A percentile compares a stretch with the other conserved stretches of the same genome.
These are phyloP conservation scores for Eurytoma californica DNA, from an alignment of 2,888 invertebrate species.

Conservation along the genomic window DNA sequence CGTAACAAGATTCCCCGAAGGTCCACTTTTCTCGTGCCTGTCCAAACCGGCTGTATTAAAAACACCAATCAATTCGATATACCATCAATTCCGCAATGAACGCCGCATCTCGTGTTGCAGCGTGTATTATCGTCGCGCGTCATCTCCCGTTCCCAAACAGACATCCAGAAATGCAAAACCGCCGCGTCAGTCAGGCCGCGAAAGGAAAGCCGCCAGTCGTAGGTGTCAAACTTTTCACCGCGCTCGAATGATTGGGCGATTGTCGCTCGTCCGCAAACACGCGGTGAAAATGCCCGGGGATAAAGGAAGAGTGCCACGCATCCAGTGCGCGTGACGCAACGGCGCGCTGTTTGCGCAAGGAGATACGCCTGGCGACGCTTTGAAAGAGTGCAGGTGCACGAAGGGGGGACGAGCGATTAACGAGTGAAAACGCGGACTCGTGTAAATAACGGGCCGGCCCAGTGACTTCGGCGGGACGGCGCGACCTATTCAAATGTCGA, in stretches of 20 bases:
- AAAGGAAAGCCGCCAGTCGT: neutral
- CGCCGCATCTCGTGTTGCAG: too few relatives aligned
- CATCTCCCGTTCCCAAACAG: too few relatives aligned
- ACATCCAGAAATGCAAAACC: too few relatives aligned
- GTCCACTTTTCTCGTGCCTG: neutral
- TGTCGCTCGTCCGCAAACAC: too few relatives aligned
- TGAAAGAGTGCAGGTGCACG: slow-evolving; percentile 1
- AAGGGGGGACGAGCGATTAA: neutral
- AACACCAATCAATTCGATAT: too few relatives aligned
- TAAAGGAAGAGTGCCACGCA: slow-evolving; percentile 4
- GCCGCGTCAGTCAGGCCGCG: neutral
- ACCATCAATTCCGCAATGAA: too few relatives aligned
- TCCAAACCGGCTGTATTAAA: too few relatives aligned
- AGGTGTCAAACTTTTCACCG: neutral
- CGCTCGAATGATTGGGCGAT: too few relatives aligned
- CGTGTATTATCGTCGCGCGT: too few relatives aligned
- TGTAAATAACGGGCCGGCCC: slow-evolving; percentile 26
- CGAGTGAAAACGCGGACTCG: slow-evolving; percentile 32
- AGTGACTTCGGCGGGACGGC: slow-evolving; percentile 6
- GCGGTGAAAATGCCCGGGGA: neutral
- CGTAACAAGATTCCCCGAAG: too few relatives aligned
- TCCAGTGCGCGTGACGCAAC: slow-evolving; percentile 12
- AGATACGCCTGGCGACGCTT: neutral
- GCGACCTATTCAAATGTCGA: slow-evolving; percentile 19
- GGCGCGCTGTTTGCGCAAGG: slow-evolving; percentile 1